A percentile compares a stretch with the other conserved stretches of the same genome.
Evolutionary conservation across 2,888 invertebrate species (phyloP).

Genomic region (Drosophila lacicola): DNA sequence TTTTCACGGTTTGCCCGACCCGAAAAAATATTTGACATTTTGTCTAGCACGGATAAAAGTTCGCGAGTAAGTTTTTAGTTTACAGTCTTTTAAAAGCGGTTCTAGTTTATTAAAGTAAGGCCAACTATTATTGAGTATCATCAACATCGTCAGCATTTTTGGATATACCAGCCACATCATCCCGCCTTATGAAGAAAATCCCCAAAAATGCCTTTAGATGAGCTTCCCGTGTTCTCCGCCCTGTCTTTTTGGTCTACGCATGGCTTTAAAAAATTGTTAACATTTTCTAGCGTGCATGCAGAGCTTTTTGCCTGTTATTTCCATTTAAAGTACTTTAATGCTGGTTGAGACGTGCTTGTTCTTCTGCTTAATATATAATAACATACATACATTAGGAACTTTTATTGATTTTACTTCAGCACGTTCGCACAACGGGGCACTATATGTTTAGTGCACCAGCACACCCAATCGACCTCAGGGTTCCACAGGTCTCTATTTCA

Average conservation of each 20-base stretch:
- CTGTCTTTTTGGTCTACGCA: slow-evolving; percentile 13
- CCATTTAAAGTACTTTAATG: slow-evolving; percentile 65
- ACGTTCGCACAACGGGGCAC: slow-evolving; percentile 50
- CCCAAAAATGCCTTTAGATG: slow-evolving; percentile 1
- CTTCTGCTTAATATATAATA: slow-evolving; percentile 78
- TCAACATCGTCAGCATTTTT: slow-evolving; percentile 3
- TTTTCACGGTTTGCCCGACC: neutral
- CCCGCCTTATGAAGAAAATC: neutral
- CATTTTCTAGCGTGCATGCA: slow-evolving; percentile 13
- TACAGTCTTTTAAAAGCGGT: neutral
- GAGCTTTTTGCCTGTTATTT: slow-evolving; percentile 43
- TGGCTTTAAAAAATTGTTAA: slow-evolving; percentile 14
- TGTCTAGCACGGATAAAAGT: neutral
- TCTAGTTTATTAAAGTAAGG: slow-evolving; percentile 3
- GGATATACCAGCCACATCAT: neutral
- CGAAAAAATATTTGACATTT: neutral
- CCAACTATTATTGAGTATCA: neutral
- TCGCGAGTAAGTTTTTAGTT: neutral
- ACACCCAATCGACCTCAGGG: slow-evolving; percentile 1
- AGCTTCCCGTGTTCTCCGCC: neutral
- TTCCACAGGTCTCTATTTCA: slow-evolving; percentile 49
- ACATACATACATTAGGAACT: slow-evolving; percentile 75
- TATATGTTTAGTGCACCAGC: slow-evolving; percentile 36
- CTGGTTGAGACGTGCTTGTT: slow-evolving; percentile 67
- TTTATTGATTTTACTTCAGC: slow-evolving; percentile 79